Conservation (phyloP, 1,140 invertebrate genomes). For the Cecropterus lyciades region DNA sequence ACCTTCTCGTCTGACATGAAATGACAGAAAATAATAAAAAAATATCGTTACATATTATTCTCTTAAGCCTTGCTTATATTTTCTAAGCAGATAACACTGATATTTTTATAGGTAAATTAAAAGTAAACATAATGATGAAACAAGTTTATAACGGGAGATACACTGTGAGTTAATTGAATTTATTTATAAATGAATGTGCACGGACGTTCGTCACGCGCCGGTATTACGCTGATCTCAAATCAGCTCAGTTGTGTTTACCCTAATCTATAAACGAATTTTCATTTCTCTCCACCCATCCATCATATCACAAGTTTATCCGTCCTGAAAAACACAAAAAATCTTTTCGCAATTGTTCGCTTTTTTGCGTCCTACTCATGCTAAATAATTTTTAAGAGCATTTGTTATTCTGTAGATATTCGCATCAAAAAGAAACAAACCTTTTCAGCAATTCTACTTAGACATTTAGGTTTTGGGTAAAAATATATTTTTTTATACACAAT, state of each 20-base stretch:
- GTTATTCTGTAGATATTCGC: too few relatives aligned
- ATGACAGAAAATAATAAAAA: too few relatives aligned
- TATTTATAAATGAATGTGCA: slow-evolving; percentile 37
- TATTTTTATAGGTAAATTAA: not conserved
- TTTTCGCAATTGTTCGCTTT: not conserved
- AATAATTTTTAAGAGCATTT: slow-evolving; percentile 17
- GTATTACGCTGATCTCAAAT: slow-evolving; percentile 8
- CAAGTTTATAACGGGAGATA: slow-evolving; percentile 1
- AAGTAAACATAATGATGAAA: not conserved
- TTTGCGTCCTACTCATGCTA: slow-evolving; percentile 8
- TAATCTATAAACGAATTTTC: slow-evolving; percentile 19
- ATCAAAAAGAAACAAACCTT: slow-evolving; percentile 19
- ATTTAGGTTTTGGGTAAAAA: slow-evolving; percentile 49
- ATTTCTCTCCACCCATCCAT: not conserved
- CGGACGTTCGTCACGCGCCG: slow-evolving; percentile 24
- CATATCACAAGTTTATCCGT: slow-evolving; percentile 9
- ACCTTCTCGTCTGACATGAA: too few relatives aligned
- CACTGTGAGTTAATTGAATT: slow-evolving; percentile 44
- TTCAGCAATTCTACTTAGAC: slow-evolving; percentile 23
- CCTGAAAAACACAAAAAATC: slow-evolving; percentile 3
- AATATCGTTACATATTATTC: too few relatives aligned
- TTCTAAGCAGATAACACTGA: too few relatives aligned
- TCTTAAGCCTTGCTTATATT: too few relatives aligned
- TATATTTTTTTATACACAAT: slow-evolving; percentile 51
- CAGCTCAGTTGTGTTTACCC: slow-evolving; percentile 17